Percentiles rank a stretch among this genome's conserved stretches.
Conservation (phyloP, 1,140 invertebrate genomes). For the Drosophila bifasciata region DNA sequence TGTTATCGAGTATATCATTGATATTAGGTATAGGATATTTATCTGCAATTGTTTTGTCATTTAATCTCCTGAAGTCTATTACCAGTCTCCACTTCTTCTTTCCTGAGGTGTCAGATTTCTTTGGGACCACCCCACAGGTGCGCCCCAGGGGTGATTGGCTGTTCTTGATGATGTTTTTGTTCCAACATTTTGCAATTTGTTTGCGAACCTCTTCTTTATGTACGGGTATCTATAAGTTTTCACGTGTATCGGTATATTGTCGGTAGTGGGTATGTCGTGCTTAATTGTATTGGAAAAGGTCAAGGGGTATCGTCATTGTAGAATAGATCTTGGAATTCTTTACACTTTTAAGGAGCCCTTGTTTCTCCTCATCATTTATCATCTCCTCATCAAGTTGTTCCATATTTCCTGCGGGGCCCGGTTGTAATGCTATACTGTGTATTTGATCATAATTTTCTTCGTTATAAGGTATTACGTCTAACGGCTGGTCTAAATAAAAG, state of each 20-base stretch:
- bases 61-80: no score
- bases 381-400: neutral
- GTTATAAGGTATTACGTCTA: no score
- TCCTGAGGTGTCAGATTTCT: neutral
- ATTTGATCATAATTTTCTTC: no score
- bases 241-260: neutral
- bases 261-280: slow-evolving; percentile 9
- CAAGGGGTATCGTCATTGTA: neutral
- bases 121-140: slow-evolving; percentile 9
- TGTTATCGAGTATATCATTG: no score
- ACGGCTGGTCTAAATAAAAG: no score
- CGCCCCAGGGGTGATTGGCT: slow-evolving; percentile 16
- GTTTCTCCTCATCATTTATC: neutral
- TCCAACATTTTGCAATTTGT: slow-evolving; percentile 16
- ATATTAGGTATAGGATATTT: no score
- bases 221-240: slow-evolving; percentile 10
- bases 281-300: slow-evolving; percentile 8
- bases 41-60: no score
- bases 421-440: neutral
- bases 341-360: neutral
- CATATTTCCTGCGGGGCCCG: neutral
- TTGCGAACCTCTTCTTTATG: slow-evolving; percentile 11
- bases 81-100: no score
- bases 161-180: slow-evolving; percentile 17
- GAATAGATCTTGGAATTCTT: neutral